These are phyloP conservation scores for Panopea generosa DNA, from an alignment of 2,888 invertebrate genomes.

Conservation along the genomic window DNA sequence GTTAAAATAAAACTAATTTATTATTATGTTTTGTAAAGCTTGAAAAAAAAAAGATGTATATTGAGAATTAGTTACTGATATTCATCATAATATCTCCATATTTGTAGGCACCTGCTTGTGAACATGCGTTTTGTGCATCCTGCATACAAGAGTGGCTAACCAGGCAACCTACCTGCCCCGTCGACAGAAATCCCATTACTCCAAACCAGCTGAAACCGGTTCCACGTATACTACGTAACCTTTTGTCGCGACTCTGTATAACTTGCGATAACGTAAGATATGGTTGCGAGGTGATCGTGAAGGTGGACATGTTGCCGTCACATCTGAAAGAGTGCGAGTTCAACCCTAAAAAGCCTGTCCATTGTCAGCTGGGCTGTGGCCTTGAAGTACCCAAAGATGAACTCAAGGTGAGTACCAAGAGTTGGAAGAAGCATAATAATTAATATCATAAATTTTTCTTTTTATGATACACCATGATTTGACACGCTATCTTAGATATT, in stretches of 20 bases:
- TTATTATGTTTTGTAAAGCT: no score
- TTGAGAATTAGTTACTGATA: no score
- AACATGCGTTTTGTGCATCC: constrained; percentile 96
- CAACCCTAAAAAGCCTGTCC: constrained; percentile 97
- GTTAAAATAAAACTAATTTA: no score
- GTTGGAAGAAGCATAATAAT: neutral
- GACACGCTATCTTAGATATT: no score
- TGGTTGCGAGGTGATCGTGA: constrained; percentile 92
- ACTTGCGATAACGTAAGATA: constrained; percentile 93
- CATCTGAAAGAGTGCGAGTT: constrained; percentile 96
- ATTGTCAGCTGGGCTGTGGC: constrained; percentile 97
- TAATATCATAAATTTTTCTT: neutral
- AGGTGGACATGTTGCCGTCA: constrained; percentile 92
- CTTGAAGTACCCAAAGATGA: constrained; percentile 98
- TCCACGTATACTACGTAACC: constrained; percentile 96
- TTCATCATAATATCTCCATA: no score
- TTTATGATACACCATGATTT: no score
- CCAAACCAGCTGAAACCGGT: constrained; percentile 94
- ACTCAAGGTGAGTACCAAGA: constrained; percentile 87
- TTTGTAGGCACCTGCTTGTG: constrained; percentile 95
- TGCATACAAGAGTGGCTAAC: constrained; percentile 98
- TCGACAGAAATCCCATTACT: constrained; percentile 95
- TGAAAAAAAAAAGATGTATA: no score
- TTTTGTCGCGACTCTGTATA: constrained; percentile 93
- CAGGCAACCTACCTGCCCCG: constrained; percentile 96